Evolutionary conservation across 1,140 invertebrate genomes (phyloP).

Genomic region (Brachystomella parvula): DNA sequence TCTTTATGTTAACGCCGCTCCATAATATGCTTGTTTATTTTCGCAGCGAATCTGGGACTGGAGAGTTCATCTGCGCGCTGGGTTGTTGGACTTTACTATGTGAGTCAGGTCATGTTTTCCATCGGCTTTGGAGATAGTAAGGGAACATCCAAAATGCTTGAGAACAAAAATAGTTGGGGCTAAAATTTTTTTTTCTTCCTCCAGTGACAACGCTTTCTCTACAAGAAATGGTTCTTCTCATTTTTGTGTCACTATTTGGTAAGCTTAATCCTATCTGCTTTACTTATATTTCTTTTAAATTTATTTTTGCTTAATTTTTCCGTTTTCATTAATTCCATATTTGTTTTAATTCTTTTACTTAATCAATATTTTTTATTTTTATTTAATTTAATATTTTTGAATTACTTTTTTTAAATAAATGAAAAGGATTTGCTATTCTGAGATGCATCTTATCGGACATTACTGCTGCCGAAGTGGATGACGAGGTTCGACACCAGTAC

Average conservation of each 20-base stretch:
- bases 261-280: too few relatives aligned
- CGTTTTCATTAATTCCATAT: too few relatives aligned
- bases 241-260: too few relatives aligned
- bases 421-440: conserved; percentile 27
- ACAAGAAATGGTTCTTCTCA: too few relatives aligned
- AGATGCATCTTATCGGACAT: conserved; percentile 32
- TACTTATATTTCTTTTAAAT: too few relatives aligned
- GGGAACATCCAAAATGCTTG: too few relatives aligned
- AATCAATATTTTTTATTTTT: conserved; percentile 19
- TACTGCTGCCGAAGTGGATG: conserved; percentile 32
- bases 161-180: too few relatives aligned
- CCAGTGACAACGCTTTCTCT: too few relatives aligned
- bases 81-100: conserved; percentile 30
- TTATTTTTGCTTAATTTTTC: too few relatives aligned
- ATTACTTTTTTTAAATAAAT: background rate
- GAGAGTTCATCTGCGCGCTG: conserved; percentile 1
- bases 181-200: too few relatives aligned
- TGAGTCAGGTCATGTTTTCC: conserved; percentile 26
- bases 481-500: conserved; percentile 27
- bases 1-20: background rate
- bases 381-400: conserved; percentile 23
- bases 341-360: conserved; percentile 18
- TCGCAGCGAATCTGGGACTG: background rate
- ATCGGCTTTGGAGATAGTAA: conserved; percentile 35
- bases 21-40: background rate